Conservation (phyloP, 2,113 vertebrate genomes). For the Scytalopus superciliaris region DNA sequence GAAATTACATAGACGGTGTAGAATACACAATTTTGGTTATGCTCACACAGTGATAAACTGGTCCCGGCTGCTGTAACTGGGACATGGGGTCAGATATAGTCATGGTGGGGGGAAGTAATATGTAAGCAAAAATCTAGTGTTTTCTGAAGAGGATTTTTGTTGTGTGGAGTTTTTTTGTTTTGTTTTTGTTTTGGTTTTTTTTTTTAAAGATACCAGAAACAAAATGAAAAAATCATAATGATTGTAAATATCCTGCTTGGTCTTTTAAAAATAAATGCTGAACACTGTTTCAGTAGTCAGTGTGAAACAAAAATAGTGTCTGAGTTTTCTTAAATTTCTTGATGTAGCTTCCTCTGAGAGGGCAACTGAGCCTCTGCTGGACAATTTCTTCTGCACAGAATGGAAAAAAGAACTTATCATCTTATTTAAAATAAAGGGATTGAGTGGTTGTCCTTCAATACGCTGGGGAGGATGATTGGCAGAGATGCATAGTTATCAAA, state of each 20-base stretch:
- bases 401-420: background rate
- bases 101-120: background rate
- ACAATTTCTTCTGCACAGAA: background rate
- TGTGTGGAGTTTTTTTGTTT: background rate
- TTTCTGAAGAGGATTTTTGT: background rate
- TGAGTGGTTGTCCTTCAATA: background rate
- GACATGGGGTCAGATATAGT: background rate
- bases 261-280: background rate
- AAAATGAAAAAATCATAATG: background rate
- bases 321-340: background rate
- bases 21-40: too few relatives aligned
- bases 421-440: background rate
- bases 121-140: background rate
- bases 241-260: background rate
- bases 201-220: background rate
- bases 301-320: background rate
- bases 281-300: background rate
- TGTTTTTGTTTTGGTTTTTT: rapidly evolving
- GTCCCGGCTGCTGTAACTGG: too few relatives aligned
- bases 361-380: background rate
- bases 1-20: too few relatives aligned
- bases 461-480: background rate
- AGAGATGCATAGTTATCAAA: background rate
- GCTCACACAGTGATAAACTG: too few relatives aligned
- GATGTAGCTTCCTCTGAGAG: background rate